Evolutionary conservation across 53 echinoderm and acorn worm species (phyloP).

Genomic region (Patiria pectinifera): DNA sequence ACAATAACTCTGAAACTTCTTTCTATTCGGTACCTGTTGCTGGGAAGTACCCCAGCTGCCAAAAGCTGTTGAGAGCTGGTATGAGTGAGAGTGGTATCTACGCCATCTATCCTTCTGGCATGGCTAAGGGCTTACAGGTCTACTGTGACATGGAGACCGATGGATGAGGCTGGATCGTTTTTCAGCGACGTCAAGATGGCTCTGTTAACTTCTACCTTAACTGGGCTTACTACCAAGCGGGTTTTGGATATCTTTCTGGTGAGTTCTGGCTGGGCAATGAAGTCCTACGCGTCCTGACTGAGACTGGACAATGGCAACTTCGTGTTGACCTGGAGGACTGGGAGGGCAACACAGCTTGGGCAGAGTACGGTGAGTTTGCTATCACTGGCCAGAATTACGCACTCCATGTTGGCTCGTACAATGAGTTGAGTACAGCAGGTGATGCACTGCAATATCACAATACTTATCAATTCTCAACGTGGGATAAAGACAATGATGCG

Average conservation of each 20-base stretch:
- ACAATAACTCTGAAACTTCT: neutral
- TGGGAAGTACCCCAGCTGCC: neutral
- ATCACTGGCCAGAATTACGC: neutral
- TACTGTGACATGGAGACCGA: too few relatives aligned
- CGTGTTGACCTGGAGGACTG: too few relatives aligned
- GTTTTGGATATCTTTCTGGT: neutral
- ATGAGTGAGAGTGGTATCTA: neutral
- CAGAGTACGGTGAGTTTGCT: neutral
- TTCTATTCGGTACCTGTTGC: neutral
- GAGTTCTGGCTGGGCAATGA: neutral
- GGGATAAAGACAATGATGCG: neutral
- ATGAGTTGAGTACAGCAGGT: neutral
- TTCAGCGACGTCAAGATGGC: too few relatives aligned
- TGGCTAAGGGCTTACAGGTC: too few relatives aligned
- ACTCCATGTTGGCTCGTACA: slow-evolving; percentile 11
- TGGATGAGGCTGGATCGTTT: too few relatives aligned
- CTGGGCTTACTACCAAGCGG: neutral
- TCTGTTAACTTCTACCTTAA: neutral
- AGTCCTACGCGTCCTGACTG: too few relatives aligned
- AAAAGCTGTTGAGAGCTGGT: slow-evolving; percentile 1
- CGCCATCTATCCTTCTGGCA: too few relatives aligned
- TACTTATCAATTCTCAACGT: neutral
- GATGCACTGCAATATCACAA: neutral
- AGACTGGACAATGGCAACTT: too few relatives aligned
- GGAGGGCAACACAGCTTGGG: slow-evolving; percentile 13